These are phyloP conservation scores for Ophioninae sp. DNA, from an alignment of 2,888 invertebrate species.

Conservation along the genomic window DNA sequence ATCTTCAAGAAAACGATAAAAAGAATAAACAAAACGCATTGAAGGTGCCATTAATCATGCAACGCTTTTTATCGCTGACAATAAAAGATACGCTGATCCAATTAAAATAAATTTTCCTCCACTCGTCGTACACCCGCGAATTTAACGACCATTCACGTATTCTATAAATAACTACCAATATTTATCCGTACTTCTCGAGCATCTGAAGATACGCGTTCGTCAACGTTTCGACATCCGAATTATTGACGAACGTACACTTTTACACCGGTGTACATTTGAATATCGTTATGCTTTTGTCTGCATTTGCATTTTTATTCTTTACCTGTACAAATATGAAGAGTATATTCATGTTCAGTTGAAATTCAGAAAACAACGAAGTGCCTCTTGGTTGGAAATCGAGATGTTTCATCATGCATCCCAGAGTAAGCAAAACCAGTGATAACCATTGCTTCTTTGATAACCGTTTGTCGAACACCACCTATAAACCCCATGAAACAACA, in stretches of 20 bases:
- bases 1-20: neutral
- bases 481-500: constrained; percentile 72
- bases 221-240: neutral
- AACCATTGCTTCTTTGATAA: constrained; percentile 93
- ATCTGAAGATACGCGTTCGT: neutral
- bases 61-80: neutral
- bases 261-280: neutral
- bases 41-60: neutral
- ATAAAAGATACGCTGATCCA: neutral
- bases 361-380: constrained; percentile 66
- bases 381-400: constrained; percentile 84
- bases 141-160: neutral
- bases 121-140: neutral
- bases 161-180: neutral
- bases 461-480: constrained; percentile 93
- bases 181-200: neutral
- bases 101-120: neutral
- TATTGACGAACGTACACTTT: neutral
- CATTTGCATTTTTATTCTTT: constrained; percentile 47
- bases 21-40: neutral
- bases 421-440: constrained; percentile 91
- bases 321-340: constrained; percentile 82
- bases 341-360: constrained; percentile 76
- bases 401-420: constrained; percentile 96
- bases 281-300: neutral